Conservation (phyloP, 1,140 invertebrate species). For the Cherax quadricarinatus region DNA sequence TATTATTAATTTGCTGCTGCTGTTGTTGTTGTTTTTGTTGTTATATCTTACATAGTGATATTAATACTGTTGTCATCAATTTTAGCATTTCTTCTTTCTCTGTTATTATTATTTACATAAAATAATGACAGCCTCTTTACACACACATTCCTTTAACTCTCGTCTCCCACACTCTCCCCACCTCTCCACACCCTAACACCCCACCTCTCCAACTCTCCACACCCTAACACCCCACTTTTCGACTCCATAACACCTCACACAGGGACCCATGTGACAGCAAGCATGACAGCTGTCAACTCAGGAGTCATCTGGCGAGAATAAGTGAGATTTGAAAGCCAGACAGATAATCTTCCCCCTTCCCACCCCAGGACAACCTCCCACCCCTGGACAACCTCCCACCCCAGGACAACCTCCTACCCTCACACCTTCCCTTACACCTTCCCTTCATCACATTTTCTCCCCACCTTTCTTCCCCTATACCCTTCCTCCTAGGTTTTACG, state of each 20-base stretch:
- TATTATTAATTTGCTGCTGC: too few species aligned
- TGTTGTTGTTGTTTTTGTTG: too few species aligned
- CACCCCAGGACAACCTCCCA: too few species aligned
- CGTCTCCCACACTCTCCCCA: not conserved
- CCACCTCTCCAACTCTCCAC: not conserved
- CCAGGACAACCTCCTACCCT: too few species aligned
- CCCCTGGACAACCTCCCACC: too few species aligned
- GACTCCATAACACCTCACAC: not conserved
- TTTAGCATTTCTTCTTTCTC: too few species aligned
- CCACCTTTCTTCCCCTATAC: not conserved
- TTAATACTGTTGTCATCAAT: too few species aligned
- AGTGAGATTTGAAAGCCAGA: not conserved
- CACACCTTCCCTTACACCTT: too few species aligned
- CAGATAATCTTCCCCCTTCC: not conserved
- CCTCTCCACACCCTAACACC: not conserved
- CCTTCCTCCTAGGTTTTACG: not conserved
- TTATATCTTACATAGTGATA: too few species aligned
- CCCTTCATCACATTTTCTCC: too few species aligned
- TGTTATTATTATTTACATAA: too few species aligned
- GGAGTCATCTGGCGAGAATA: not conserved
- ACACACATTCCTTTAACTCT: not conserved
- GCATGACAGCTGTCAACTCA: not conserved
- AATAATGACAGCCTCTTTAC: not conserved
- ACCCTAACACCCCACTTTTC: not conserved
- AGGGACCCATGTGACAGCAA: not conserved